phyloP scores from a whole-genome alignment of 1,140 invertebrate genomes.

The Metopolophium dirhodum region DNA sequence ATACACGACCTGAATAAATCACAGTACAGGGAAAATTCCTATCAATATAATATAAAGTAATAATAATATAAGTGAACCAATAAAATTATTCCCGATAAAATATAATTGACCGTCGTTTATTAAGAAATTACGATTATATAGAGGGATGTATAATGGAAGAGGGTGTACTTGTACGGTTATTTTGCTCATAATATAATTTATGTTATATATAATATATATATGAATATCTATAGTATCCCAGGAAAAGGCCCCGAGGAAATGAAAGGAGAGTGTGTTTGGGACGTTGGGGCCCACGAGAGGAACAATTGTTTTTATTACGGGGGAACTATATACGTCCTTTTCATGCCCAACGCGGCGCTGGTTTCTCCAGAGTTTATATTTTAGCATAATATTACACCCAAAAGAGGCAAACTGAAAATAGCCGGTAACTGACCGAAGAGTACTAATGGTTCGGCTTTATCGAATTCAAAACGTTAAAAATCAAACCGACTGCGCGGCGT shows the following conservation, averaged over 20 bases:
- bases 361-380: constrained; percentile 20
- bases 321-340: neutral
- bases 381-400: neutral
- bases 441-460: neutral
- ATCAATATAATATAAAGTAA: neutral
- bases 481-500: neutral
- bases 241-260: constrained; percentile 24
- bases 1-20: neutral
- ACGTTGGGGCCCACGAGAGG: neutral
- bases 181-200: constrained; percentile 16
- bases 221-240: neutral
- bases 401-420: neutral
- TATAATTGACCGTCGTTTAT: neutral
- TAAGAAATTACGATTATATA: neutral
- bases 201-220: neutral
- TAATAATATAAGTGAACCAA: neutral
- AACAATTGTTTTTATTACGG: constrained; percentile 49
- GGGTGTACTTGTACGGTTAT: neutral
- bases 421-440: neutral
- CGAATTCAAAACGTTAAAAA: neutral
- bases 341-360: neutral
- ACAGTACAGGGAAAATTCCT: neutral
- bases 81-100: neutral
- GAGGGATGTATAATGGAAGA: neutral
- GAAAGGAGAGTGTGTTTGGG: constrained; percentile 27